phyloP scores from a whole-genome alignment of 37 sponge, comb jelly and placozoan species.

The Geodia barretti region DNA sequence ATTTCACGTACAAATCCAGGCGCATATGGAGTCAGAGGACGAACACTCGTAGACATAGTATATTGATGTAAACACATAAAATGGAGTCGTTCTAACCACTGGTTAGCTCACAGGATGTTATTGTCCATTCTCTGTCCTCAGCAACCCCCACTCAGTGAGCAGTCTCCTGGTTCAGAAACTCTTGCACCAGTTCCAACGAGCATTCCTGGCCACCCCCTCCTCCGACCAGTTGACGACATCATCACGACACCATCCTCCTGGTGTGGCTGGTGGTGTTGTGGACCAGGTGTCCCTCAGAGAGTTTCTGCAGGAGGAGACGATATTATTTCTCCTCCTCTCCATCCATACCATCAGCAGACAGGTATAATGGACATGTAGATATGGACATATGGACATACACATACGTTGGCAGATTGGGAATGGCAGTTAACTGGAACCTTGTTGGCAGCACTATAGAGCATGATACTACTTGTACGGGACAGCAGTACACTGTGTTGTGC shows the following conservation, averaged over 20 bases:
- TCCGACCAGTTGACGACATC: conserved; percentile 2
- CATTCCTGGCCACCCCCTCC: conserved; percentile 42
- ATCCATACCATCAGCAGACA: conserved; percentile 52
- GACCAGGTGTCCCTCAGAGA: conserved; percentile 21
- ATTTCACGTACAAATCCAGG: neutral
- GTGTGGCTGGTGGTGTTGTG: neutral
- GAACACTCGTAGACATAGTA: neutral
- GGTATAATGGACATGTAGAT: conserved; percentile 23
- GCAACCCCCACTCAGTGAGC: conserved; percentile 54
- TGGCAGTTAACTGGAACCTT: too few relatives aligned
- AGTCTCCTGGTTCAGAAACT: conserved; percentile 69
- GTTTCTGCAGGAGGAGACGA: conserved; percentile 66
- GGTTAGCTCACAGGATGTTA: neutral
- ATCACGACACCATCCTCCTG: neutral
- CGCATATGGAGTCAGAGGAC: neutral
- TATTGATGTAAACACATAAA: too few relatives aligned
- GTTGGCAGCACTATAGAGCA: too few relatives aligned
- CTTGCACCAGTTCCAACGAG: conserved; percentile 45
- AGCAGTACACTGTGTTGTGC: too few relatives aligned
- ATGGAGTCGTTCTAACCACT: too few relatives aligned
- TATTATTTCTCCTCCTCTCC: conserved; percentile 44
- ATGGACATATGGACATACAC: neutral
- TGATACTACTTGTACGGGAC: too few relatives aligned
- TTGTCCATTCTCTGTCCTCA: neutral
- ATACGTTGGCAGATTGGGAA: too few relatives aligned